These are phyloP conservation scores for Malthinus seriepunctatus DNA, from an alignment of 2,888 invertebrate genomes.

Conservation along the genomic window DNA sequence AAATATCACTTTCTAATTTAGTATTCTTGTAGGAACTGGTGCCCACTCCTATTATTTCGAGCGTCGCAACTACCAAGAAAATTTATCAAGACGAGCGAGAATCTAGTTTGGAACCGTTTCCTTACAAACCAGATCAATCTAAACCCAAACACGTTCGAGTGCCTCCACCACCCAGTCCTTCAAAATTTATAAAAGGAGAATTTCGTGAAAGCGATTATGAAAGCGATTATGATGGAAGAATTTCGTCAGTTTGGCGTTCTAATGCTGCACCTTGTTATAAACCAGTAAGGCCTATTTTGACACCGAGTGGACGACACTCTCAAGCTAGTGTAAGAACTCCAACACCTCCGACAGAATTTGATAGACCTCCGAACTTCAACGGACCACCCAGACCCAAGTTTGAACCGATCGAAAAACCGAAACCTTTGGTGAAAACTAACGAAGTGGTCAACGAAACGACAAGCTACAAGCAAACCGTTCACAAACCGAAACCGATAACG, in stretches of 20 bases:
- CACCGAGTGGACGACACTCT: conserved; percentile 57
- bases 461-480: conserved; percentile 52
- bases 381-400: conserved; percentile 60
- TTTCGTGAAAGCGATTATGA: conserved; percentile 72
- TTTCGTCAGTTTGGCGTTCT: conserved; percentile 65
- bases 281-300: conserved; percentile 62
- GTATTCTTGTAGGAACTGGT: conserved; percentile 58
- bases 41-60: conserved; percentile 57
- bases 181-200: conserved; percentile 68
- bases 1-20: too few species aligned
- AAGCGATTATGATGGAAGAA: conserved; percentile 70
- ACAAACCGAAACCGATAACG: conserved; percentile 59
- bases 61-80: conserved; percentile 53
- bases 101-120: conserved; percentile 54
- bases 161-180: conserved; percentile 64
- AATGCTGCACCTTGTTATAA: conserved; percentile 61
- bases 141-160: conserved; percentile 50
- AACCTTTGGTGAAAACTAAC: conserved; percentile 43
- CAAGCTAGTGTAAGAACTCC: conserved; percentile 57
- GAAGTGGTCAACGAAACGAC: conserved; percentile 51
- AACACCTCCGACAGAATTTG: conserved; percentile 63
- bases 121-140: conserved; percentile 53
- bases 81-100: conserved; percentile 49
- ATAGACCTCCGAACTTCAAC: conserved; percentile 55
- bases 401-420: conserved; percentile 60